A percentile compares a stretch with the other conserved stretches of the same genome.
These are phyloP conservation scores for Phalangium opilio DNA, from an alignment of 2,888 invertebrate species.

Conservation along the genomic window DNA sequence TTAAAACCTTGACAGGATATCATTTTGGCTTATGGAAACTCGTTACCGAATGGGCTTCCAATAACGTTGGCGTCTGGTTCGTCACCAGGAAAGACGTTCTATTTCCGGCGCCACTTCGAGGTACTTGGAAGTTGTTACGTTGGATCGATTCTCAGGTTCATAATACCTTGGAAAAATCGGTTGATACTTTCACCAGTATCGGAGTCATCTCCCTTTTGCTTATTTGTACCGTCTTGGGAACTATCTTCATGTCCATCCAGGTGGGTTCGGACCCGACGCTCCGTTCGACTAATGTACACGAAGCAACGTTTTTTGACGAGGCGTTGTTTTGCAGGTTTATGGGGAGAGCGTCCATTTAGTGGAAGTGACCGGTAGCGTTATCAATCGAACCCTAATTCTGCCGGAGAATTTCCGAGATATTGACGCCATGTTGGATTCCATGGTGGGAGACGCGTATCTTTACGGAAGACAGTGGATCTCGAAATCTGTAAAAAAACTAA, in stretches of 20 bases:
- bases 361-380: constrained; percentile 67
- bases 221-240: constrained; percentile 56
- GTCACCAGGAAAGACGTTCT: constrained; percentile 42
- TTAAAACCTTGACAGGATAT: background rate
- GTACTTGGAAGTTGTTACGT: constrained; percentile 48
- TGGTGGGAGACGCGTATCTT: constrained; percentile 79
- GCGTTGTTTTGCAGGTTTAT: constrained; percentile 58
- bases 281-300: no score
- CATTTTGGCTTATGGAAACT: constrained; percentile 27
- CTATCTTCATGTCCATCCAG: constrained; percentile 68
- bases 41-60: constrained; percentile 21
- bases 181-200: constrained; percentile 71
- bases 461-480: constrained; percentile 75
- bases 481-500: constrained; percentile 43
- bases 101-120: constrained; percentile 53
- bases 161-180: constrained; percentile 29
- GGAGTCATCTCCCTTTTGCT: constrained; percentile 74
- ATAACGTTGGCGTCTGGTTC: constrained; percentile 39
- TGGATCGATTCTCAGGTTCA: constrained; percentile 32
- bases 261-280: no score
- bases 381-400: constrained; percentile 72
- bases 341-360: constrained; percentile 84
- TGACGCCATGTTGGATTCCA: constrained; percentile 50
- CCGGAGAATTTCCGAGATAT: constrained; percentile 72
- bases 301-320: no score